Evolutionary conservation across 2,797 vertebrate genomes (phyloP).

Genomic region (Triplophysa bombifrons): DNA sequence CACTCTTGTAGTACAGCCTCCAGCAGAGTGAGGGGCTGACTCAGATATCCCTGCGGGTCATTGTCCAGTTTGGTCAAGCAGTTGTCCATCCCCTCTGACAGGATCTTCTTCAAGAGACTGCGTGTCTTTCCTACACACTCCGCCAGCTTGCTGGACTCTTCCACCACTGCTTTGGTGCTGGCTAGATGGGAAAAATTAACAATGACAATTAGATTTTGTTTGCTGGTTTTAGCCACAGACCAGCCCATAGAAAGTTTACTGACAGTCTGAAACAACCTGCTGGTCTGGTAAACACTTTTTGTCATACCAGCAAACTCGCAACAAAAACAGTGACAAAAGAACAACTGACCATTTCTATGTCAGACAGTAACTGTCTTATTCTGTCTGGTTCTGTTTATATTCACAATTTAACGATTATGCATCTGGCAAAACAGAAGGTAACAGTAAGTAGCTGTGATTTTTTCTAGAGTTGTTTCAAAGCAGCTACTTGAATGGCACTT

Average conservation of each 20-base stretch:
- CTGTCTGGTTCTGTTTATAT: too few species aligned
- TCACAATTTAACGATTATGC: too few species aligned
- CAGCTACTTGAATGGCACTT: too few species aligned
- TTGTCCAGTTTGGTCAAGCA: conserved; percentile 97
- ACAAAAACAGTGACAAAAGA: too few species aligned
- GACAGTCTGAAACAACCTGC: too few species aligned
- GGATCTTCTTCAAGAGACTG: conserved; percentile 94
- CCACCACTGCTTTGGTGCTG: conserved; percentile 93
- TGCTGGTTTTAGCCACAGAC: neutral
- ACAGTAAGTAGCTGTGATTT: too few species aligned
- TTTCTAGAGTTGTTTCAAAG: too few species aligned
- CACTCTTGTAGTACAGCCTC: conserved; percentile 98
- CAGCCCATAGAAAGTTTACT: neutral
- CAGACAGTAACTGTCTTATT: too few species aligned
- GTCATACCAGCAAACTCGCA: too few species aligned
- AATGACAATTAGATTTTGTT: neutral
- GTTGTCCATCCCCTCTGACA: conserved; percentile 97
- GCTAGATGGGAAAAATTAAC: conserved; percentile 68
- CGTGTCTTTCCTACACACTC: conserved; percentile 98
- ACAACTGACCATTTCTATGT: too few species aligned
- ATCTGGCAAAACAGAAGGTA: too few species aligned
- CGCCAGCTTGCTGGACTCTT: conserved; percentile 97
- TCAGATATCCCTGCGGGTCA: conserved; percentile 95
- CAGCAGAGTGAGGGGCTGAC: conserved; percentile 91
- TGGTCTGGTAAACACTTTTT: too few species aligned